Evolutionary conservation across 2,888 invertebrate species (phyloP).

Genomic region (Lithophane ornitopus): DNA sequence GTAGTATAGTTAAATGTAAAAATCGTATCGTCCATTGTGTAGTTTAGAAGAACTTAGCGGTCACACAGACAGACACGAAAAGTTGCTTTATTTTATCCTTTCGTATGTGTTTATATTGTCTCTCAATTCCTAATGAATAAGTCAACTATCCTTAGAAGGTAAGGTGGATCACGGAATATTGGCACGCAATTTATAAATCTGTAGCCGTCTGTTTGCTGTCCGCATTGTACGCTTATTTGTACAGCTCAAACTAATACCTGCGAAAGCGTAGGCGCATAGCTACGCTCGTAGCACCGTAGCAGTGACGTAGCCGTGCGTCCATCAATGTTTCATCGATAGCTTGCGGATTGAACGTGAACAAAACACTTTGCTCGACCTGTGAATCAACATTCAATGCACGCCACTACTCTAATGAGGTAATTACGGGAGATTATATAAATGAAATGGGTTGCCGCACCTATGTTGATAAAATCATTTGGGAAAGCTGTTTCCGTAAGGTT

Average conservation of each 20-base stretch:
- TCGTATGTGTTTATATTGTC: neutral
- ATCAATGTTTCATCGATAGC: neutral
- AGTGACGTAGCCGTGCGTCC: neutral
- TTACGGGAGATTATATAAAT: conserved; percentile 56
- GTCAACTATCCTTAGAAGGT: neutral
- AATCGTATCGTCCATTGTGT: neutral
- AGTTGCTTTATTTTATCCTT: neutral
- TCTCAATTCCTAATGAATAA: neutral
- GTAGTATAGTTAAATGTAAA: too few relatives aligned
- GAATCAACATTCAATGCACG: conserved; percentile 48
- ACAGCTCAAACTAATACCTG: neutral
- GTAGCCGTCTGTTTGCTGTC: neutral
- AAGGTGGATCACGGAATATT: neutral
- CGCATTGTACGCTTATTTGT: neutral
- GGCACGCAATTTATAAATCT: neutral
- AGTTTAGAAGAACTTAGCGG: neutral
- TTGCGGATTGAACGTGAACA: conserved; percentile 23
- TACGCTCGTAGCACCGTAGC: conserved; percentile 37
- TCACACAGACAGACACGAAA: neutral
- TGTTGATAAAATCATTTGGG: conserved; percentile 40
- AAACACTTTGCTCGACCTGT: conserved; percentile 38
- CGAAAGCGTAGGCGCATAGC: conserved; percentile 1
- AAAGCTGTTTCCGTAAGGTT: conserved; percentile 18
- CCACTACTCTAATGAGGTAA: conserved; percentile 53
- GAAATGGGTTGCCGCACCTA: conserved; percentile 35